Percentiles rank a stretch among this genome's conserved stretches.
Conservation (phyloP, 2,797 vertebrate genomes). For the Falco rusticolus region DNA sequence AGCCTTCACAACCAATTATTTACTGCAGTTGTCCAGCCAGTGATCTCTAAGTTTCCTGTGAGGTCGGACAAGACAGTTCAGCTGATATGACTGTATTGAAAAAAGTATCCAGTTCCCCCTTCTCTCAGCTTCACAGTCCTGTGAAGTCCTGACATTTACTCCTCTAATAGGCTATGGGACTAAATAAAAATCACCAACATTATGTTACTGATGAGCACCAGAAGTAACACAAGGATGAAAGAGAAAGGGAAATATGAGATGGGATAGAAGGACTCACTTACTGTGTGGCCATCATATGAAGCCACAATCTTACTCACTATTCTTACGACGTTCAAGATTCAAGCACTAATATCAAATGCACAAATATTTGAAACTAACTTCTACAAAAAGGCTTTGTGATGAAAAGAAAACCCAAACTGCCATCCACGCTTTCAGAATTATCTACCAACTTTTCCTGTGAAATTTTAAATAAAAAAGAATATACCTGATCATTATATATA, state of each 20-base stretch:
- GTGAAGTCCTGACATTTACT: background rate
- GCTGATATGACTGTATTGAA: background rate
- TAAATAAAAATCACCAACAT: background rate
- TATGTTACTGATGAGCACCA: background rate
- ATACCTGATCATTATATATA: background rate
- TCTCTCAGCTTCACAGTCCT: background rate
- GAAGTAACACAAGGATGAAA: background rate
- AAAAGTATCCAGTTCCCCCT: background rate
- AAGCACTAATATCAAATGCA: background rate
- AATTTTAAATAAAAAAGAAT: background rate
- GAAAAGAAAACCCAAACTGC: background rate
- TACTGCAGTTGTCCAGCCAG: background rate
- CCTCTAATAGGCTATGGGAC: background rate
- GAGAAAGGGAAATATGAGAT: background rate
- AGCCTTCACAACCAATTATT: background rate
- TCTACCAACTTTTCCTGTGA: background rate
- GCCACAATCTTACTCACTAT: background rate
- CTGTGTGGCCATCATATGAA: background rate
- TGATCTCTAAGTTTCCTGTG: background rate
- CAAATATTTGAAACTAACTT: background rate
- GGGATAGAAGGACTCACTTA: background rate
- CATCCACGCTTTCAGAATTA: fast-evolving
- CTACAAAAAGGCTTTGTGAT: background rate
- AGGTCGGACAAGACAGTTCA: background rate
- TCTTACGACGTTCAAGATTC: background rate